Evolutionary conservation across 2,113 vertebrate genomes (phyloP).

Genomic region (Trematocara macrostoma): DNA sequence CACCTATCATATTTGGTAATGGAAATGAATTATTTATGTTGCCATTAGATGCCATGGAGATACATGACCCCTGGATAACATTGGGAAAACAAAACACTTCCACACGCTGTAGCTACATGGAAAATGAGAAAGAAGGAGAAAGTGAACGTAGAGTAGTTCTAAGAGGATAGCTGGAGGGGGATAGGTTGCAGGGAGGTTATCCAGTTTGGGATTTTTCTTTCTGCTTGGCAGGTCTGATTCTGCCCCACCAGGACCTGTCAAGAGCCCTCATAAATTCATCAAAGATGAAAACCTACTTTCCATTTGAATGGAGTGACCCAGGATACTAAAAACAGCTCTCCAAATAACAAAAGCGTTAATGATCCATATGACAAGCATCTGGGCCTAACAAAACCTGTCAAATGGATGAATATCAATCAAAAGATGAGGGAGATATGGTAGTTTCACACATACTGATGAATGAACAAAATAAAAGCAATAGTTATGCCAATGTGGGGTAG

Average conservation of each 20-base stretch:
- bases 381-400: conserved; percentile 17
- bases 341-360: conserved; percentile 62
- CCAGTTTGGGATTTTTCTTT: not conserved
- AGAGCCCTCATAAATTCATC: conserved; percentile 75
- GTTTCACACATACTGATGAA: conserved; percentile 35
- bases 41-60: conserved; percentile 39
- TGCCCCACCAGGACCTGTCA: conserved; percentile 48
- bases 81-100: conserved; percentile 11
- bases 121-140: not conserved
- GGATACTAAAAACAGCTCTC: conserved; percentile 49
- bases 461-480: not conserved
- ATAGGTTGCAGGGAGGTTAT: not conserved
- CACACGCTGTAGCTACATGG: not conserved
- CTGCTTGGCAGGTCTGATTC: not conserved
- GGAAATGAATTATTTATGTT: conserved; percentile 58
- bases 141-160: not conserved
- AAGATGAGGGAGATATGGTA: not conserved
- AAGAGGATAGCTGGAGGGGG: not conserved
- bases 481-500: not conserved
- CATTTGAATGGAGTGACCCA: conserved; percentile 67
- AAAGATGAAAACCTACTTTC: conserved; percentile 71
- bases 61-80: not conserved
- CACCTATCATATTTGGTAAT: conserved; percentile 49
- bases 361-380: conserved; percentile 58
- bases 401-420: conserved; percentile 64